Conservation (phyloP, 2,113 vertebrate genomes). For the Panurus biarmicus region DNA sequence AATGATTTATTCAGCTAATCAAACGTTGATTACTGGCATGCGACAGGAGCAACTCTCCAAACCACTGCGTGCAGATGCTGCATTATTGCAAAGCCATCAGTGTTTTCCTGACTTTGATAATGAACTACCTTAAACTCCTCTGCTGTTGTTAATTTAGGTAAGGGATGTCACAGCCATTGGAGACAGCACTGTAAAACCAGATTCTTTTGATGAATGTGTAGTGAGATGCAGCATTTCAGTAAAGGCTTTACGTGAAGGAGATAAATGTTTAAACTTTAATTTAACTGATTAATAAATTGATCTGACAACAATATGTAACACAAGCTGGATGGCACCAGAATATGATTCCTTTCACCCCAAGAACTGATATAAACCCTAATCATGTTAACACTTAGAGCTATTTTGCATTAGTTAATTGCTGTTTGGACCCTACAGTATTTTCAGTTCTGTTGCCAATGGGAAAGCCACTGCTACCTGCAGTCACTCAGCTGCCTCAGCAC, state of each 20-base stretch:
- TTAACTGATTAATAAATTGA: too few species aligned
- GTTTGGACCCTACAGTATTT: neutral
- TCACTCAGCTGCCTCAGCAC: neutral
- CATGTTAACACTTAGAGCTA: neutral
- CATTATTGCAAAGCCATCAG: neutral
- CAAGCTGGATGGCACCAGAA: neutral
- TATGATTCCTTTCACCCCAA: neutral
- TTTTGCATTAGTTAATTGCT: neutral
- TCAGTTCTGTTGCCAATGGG: neutral
- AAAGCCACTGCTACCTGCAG: neutral
- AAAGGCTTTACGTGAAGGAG: neutral
- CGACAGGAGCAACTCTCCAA: neutral
- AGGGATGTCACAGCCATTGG: neutral
- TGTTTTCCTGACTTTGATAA: neutral
- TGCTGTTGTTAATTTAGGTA: neutral
- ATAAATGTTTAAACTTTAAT: neutral
- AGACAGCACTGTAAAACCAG: neutral
- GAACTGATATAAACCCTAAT: neutral
- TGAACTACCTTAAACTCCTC: neutral
- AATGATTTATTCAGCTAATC: neutral
- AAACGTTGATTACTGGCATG: neutral
- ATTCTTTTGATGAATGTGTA: rapidly evolving
- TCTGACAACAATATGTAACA: neutral
- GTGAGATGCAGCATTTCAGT: neutral
- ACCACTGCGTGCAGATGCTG: neutral